Evolutionary conservation across 2,113 vertebrate genomes (phyloP).

Genomic region (Proteles cristata): DNA sequence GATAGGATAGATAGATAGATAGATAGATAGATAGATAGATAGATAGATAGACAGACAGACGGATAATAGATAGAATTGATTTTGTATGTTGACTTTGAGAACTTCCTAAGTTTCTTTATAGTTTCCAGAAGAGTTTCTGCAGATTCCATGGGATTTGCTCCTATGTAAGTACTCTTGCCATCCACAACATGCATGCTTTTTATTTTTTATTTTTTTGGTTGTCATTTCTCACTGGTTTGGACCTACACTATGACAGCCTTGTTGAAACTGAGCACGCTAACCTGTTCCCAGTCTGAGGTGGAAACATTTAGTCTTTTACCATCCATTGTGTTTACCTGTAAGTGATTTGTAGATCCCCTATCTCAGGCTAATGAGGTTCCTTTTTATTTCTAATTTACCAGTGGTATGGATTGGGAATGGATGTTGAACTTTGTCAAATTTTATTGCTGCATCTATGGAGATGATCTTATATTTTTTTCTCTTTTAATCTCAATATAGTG

Average conservation of each 20-base stretch:
- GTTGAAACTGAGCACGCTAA: too few relatives aligned
- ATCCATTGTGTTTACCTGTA: not conserved
- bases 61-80: not conserved
- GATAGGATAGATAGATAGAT: too few relatives aligned
- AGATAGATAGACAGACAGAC: not conserved
- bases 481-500: not conserved
- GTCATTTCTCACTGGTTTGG: not conserved
- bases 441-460: not conserved
- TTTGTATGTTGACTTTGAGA: not conserved
- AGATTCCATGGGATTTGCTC: not conserved
- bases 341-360: not conserved
- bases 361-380: not conserved
- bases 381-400: not conserved
- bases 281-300: not conserved
- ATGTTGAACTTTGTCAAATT: not conserved
- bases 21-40: not conserved
- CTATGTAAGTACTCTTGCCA: not conserved
- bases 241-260: not conserved
- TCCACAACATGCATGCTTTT: not conserved
- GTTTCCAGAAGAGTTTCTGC: not conserved
- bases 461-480: not conserved
- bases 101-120: not conserved
- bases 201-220: not conserved
- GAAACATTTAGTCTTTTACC: not conserved
- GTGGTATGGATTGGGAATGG: not conserved